phyloP scores from a whole-genome alignment of 2,888 invertebrate genomes.

The Drosophila flavopinicola region DNA sequence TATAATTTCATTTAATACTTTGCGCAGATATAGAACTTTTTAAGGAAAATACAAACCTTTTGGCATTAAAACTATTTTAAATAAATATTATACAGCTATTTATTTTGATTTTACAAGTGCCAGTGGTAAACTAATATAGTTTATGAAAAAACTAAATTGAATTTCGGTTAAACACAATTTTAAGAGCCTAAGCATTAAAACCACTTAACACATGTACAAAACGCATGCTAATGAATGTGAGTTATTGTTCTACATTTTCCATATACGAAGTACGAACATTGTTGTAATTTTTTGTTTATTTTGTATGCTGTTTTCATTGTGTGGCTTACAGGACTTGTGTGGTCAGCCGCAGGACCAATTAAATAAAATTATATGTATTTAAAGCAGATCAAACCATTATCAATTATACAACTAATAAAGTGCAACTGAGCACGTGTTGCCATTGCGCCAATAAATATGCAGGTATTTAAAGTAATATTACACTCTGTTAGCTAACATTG shows the following conservation, averaged over 20 bases:
- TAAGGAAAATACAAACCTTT: too few relatives aligned
- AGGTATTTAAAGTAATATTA: not conserved
- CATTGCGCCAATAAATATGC: not conserved
- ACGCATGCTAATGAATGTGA: not conserved
- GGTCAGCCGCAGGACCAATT: slow-evolving; percentile 23
- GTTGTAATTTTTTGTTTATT: not conserved
- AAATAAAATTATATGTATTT: slow-evolving; percentile 8
- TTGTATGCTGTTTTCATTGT: not conserved
- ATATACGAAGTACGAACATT: not conserved
- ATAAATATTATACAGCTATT: too few relatives aligned
- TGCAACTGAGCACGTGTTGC: not conserved
- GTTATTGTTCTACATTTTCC: slow-evolving; percentile 1
- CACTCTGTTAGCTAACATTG: too few relatives aligned
- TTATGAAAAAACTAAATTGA: not conserved
- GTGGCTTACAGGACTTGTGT: slow-evolving; percentile 1
- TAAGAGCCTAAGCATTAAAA: not conserved
- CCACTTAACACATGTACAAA: not conserved
- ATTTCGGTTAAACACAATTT: not conserved
- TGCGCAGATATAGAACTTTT: too few relatives aligned
- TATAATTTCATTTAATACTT: too few relatives aligned
- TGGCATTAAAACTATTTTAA: too few relatives aligned
- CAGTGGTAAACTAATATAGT: not conserved
- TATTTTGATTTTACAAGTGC: too few relatives aligned
- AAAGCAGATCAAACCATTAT: slow-evolving; percentile 9
- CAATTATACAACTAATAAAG: slow-evolving; percentile 3